These are phyloP conservation scores for Channallabes apus DNA, from an alignment of 2,797 vertebrate genomes.

Conservation along the genomic window DNA sequence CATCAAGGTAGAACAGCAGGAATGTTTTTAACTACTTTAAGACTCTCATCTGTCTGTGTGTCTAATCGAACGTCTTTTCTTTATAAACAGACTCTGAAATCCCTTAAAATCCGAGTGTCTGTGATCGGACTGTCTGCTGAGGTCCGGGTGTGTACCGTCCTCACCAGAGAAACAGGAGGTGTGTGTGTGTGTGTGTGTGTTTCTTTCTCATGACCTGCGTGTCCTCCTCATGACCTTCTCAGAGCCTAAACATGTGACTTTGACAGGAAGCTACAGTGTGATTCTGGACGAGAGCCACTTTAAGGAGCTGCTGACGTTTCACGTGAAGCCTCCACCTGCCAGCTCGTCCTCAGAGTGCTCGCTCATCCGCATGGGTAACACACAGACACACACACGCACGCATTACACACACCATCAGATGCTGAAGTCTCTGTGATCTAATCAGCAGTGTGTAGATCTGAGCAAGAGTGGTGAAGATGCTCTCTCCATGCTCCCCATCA, in stretches of 20 bases:
- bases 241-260: not conserved
- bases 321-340: constrained; percentile 90
- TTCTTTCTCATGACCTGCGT: not conserved
- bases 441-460: not conserved
- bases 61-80: not conserved
- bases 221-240: not conserved
- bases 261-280: constrained; percentile 84
- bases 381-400: too few relatives aligned
- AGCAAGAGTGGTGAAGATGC: not conserved
- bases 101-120: constrained; percentile 90
- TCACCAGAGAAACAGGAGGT: constrained; percentile 92
- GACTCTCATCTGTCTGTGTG: not conserved
- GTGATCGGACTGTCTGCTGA: constrained; percentile 94
- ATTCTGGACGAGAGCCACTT: constrained; percentile 97
- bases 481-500: too few relatives aligned
- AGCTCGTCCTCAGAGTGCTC: constrained; percentile 91
- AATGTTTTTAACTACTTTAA: not conserved
- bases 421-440: not conserved
- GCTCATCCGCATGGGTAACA: constrained; percentile 95
- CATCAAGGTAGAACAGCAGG: constrained; percentile 82
- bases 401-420: not conserved
- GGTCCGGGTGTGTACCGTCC: constrained; percentile 90
- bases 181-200: constrained; percentile 64
- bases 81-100: constrained; percentile 79
- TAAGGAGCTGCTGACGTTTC: constrained; percentile 87